Conservation (phyloP, 2,113 vertebrate genomes). For the Felis chaus region DNA sequence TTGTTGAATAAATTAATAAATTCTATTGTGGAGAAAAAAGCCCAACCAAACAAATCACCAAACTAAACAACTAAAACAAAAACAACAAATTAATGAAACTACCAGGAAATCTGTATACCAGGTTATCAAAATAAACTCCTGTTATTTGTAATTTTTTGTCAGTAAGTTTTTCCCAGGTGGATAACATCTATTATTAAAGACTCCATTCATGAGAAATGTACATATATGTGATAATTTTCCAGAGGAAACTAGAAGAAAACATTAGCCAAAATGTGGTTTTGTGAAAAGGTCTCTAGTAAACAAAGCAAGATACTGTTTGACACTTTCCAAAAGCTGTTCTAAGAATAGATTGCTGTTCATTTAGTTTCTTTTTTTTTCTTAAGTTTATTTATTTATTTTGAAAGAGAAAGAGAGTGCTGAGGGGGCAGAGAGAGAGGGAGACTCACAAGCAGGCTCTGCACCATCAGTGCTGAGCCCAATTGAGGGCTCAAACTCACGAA, state of each 20-base stretch:
- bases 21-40: neutral
- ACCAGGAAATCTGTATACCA: neutral
- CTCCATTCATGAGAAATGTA: neutral
- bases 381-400: no score
- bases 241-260: neutral
- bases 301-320: neutral
- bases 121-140: neutral
- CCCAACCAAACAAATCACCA: neutral
- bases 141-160: neutral
- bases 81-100: neutral
- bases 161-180: neutral
- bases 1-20: conserved; percentile 5
- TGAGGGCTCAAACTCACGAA: no score
- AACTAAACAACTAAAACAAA: neutral
- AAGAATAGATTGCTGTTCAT: neutral
- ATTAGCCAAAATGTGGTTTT: neutral
- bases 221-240: neutral
- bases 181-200: neutral
- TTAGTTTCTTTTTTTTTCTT: neutral
- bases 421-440: no score
- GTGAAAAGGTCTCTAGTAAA: neutral
- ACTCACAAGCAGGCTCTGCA: no score
- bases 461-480: no score
- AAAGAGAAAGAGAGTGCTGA: no score
- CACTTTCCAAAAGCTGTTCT: neutral